These are phyloP conservation scores for Pandemis corylana DNA, from an alignment of 2,888 invertebrate genomes.

Conservation along the genomic window DNA sequence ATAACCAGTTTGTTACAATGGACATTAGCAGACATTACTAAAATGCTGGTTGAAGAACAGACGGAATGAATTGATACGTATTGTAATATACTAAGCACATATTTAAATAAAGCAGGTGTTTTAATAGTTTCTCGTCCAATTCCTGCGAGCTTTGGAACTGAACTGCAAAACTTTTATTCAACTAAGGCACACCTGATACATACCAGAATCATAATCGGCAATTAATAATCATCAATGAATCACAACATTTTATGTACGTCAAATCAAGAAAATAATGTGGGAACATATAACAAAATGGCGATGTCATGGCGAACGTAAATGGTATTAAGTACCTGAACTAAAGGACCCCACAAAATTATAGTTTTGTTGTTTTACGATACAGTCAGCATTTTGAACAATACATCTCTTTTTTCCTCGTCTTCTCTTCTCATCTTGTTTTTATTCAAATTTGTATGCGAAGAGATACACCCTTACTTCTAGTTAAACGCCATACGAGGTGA, in stretches of 20 bases:
- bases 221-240: background rate
- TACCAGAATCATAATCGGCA: background rate
- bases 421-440: background rate
- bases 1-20: slow-evolving; percentile 51
- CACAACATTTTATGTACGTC: background rate
- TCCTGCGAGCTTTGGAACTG: background rate
- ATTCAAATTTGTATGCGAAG: background rate
- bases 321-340: no score
- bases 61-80: background rate
- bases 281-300: background rate
- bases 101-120: background rate
- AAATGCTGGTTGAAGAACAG: background rate
- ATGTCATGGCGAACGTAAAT: no score
- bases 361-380: background rate
- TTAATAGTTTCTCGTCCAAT: no score
- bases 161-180: background rate
- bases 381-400: background rate
- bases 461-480: background rate
- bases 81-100: background rate
- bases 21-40: slow-evolving; percentile 45
- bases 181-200: background rate
- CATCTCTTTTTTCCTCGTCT: background rate
- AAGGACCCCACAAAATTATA: background rate
- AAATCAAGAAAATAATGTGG: background rate
- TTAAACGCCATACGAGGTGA: background rate